Conservation (phyloP, 2,888 invertebrate genomes). For the Tipula unca region DNA sequence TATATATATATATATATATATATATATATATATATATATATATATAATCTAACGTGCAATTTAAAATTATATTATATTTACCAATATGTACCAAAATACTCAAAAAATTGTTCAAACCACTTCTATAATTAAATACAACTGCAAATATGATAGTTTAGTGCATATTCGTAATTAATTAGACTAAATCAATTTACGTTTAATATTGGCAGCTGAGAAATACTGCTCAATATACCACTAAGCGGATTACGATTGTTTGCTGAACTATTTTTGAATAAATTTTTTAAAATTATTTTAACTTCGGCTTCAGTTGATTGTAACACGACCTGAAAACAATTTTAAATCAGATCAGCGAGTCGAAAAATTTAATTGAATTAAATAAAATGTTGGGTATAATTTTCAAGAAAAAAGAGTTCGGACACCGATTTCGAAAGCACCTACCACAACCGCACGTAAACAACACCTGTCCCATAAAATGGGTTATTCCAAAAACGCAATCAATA, state of each 20-base stretch:
- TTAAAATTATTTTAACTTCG: neutral
- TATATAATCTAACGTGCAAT: neutral
- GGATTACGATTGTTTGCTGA: neutral
- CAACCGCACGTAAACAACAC: neutral
- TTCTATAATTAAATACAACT: neutral
- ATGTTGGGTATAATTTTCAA: no score
- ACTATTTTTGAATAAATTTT: neutral
- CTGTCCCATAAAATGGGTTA: neutral
- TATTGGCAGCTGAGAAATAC: neutral
- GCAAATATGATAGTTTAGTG: neutral
- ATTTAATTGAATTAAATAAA: neutral
- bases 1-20: no score
- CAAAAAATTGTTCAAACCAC: neutral
- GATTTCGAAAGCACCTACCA: no score
- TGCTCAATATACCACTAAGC: neutral
- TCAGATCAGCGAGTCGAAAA: neutral
- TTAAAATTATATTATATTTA: neutral
- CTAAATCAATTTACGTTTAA: neutral
- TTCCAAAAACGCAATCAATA: neutral
- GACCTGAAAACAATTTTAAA: constrained; percentile 2
- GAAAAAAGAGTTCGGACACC: no score
- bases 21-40: no score
- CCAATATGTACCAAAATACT: neutral
- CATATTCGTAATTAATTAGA: neutral
- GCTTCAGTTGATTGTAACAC: constrained; percentile 2